Evolutionary conservation across 2,888 invertebrate species (phyloP).

Genomic region (Cantharis flavilabris): DNA sequence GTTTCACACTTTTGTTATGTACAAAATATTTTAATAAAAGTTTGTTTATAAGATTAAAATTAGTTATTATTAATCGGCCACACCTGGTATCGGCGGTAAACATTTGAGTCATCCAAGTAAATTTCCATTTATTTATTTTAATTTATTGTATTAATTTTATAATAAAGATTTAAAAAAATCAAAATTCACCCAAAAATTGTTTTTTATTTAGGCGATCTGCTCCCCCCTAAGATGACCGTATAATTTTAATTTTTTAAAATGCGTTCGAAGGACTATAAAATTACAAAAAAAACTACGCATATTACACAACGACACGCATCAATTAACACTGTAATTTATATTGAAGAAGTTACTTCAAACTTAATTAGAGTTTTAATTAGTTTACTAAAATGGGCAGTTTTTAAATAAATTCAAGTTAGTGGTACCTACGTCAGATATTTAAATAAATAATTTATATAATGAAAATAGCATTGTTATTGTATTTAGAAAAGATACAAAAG

Average conservation of each 20-base stretch:
- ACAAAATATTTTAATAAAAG: neutral
- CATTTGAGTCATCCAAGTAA: neutral
- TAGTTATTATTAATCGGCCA: neutral
- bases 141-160: too few species aligned
- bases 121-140: neutral
- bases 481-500: too few species aligned
- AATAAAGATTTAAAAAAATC: too few species aligned
- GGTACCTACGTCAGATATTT: neutral
- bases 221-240: neutral
- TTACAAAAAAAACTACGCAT: neutral
- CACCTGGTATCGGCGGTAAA: neutral
- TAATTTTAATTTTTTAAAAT: neutral
- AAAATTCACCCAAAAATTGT: too few species aligned
- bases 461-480: neutral
- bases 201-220: too few species aligned
- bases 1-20: neutral
- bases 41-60: neutral
- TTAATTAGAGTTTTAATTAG: neutral
- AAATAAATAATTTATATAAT: neutral
- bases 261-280: neutral
- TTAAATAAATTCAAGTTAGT: neutral
- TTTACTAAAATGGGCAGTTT: neutral
- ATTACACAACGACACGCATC: neutral
- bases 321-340: neutral
- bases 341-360: neutral